Evolutionary conservation across 2,113 vertebrate species (phyloP).

Genomic region (Arizona elegans): DNA sequence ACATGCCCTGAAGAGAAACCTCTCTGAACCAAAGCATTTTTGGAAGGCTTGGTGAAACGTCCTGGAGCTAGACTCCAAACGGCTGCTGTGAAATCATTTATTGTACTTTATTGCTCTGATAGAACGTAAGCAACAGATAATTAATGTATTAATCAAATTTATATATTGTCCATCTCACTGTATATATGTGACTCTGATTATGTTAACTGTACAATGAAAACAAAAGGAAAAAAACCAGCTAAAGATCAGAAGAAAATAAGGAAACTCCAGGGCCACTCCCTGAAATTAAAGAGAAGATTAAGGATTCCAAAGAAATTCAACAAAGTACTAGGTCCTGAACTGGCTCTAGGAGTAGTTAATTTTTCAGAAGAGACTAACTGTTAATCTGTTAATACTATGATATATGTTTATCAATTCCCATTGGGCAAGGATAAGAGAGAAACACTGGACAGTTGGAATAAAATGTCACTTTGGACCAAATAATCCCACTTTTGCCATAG

Average conservation of each 20-base stretch:
- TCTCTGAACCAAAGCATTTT: neutral
- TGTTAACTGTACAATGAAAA: neutral
- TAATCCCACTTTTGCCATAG: too few relatives aligned
- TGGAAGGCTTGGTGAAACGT: neutral
- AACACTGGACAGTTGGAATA: too few relatives aligned
- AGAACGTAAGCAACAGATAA: neutral
- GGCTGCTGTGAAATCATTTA: neutral
- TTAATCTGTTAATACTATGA: too few relatives aligned
- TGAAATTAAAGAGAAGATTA: neutral
- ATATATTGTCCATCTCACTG: neutral
- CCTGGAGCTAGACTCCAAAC: neutral
- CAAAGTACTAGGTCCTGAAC: neutral
- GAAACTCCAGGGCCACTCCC: neutral
- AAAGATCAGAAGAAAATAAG: neutral
- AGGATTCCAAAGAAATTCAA: neutral
- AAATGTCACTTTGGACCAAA: too few relatives aligned
- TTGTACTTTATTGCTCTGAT: neutral
- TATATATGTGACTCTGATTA: neutral
- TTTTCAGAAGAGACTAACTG: neutral
- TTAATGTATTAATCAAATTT: neutral
- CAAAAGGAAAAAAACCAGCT: neutral
- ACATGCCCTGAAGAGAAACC: neutral
- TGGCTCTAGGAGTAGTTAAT: neutral
- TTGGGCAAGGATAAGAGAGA: too few relatives aligned
- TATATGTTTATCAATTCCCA: neutral